Percentiles rank a stretch among this genome's conserved stretches.
These are phyloP conservation scores for Cavia aperea DNA, from an alignment of 2,113 vertebrate genomes.

Conservation along the genomic window DNA sequence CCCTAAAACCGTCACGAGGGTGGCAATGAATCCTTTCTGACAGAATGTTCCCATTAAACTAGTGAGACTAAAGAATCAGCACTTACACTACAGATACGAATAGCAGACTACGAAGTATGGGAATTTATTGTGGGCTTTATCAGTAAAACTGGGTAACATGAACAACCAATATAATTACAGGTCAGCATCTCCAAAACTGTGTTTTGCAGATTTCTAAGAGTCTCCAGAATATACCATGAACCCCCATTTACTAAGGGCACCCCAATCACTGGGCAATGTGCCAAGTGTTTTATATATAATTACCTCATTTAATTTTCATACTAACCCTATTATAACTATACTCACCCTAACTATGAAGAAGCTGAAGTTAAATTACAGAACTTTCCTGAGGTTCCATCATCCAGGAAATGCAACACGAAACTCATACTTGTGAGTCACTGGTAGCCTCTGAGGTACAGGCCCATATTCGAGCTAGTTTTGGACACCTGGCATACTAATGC, in stretches of 20 bases:
- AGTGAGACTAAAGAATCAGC: background rate
- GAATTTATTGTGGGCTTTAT: background rate
- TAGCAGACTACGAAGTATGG: background rate
- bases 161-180: background rate
- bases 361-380: background rate
- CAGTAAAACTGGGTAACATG: background rate
- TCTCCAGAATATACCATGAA: background rate
- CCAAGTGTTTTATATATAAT: background rate
- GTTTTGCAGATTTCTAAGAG: background rate
- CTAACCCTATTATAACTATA: background rate
- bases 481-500: background rate
- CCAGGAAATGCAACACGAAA: background rate
- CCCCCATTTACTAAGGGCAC: background rate
- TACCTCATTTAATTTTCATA: constrained; percentile 16
- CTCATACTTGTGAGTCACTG: background rate
- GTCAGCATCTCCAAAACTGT: background rate
- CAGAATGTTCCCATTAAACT: background rate
- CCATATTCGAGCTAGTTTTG: background rate
- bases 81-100: background rate
- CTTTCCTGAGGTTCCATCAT: background rate
- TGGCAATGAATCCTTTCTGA: background rate
- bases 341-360: background rate
- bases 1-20: background rate
- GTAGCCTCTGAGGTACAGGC: no score
- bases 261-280: background rate